Evolutionary conservation across 1,140 invertebrate species (phyloP).

Genomic region (Macrotrachela quadricornifera): DNA sequence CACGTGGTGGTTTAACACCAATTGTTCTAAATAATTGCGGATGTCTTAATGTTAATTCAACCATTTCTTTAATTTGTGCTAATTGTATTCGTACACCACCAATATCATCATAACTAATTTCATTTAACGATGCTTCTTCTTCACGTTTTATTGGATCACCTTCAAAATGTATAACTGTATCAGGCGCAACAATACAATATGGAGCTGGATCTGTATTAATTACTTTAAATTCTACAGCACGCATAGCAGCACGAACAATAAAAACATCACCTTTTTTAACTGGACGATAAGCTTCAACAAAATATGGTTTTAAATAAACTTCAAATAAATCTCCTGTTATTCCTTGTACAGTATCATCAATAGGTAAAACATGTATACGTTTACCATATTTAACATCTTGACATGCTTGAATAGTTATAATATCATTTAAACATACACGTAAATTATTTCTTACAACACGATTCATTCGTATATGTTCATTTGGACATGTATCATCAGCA

Average conservation of each 20-base stretch:
- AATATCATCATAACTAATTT: constrained; percentile 97
- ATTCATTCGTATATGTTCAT: constrained; percentile 98
- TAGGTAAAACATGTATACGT: constrained; percentile 86
- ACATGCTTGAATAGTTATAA: constrained; percentile 57
- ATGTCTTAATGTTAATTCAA: constrained; percentile 86
- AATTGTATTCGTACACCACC: constrained; percentile 93
- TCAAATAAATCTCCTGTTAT: constrained; percentile 89
- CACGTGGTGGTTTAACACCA: constrained; percentile 61
- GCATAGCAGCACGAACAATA: constrained; percentile 86
- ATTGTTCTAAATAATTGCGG: constrained; percentile 82
- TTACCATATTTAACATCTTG: constrained; percentile 96
- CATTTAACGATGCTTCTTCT: constrained; percentile 89
- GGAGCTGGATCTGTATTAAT: constrained; percentile 82
- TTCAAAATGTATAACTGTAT: constrained; percentile 96
- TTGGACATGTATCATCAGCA: constrained; percentile 75
- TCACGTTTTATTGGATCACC: constrained; percentile 95
- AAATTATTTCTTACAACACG: constrained; percentile 89
- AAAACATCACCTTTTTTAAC: constrained; percentile 95
- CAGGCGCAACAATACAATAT: constrained; percentile 94
- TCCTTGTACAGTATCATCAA: constrained; percentile 96
- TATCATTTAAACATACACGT: constrained; percentile 78
- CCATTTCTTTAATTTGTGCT: constrained; percentile 99
- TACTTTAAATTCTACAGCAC: constrained; percentile 97
- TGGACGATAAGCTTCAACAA: constrained; percentile 94
- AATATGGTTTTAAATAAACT: constrained; percentile 95